Percentiles rank a stretch among this genome's conserved stretches.
These are phyloP conservation scores for Cydia amplana DNA, from an alignment of 1,140 invertebrate species.

Conservation along the genomic window DNA sequence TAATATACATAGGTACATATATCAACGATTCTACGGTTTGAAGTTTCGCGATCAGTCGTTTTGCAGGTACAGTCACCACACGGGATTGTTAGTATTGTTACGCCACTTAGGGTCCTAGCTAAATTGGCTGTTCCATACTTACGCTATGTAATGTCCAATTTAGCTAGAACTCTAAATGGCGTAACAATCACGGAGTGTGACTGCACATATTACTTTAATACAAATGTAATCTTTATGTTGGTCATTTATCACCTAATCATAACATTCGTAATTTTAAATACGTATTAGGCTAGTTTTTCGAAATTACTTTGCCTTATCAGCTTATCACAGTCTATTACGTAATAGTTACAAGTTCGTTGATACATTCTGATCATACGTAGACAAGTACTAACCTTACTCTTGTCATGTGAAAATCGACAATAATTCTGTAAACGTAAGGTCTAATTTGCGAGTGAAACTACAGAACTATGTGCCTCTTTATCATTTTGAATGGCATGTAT, in stretches of 20 bases:
- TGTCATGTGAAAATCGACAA: neutral
- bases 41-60: too few relatives aligned
- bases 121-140: too few relatives aligned
- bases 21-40: too few relatives aligned
- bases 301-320: neutral
- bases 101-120: too few relatives aligned
- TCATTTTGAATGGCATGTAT: neutral
- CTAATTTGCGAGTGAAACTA: neutral
- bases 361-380: conserved; percentile 1
- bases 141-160: too few relatives aligned
- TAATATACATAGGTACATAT: too few relatives aligned
- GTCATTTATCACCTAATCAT: too few relatives aligned
- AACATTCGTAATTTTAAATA: neutral
- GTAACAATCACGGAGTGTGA: too few relatives aligned
- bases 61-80: too few relatives aligned
- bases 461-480: neutral
- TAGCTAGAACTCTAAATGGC: too few relatives aligned
- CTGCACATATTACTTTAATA: too few relatives aligned
- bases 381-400: neutral
- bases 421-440: neutral
- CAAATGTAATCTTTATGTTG: neutral
- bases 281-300: neutral
- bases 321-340: neutral
- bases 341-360: neutral
- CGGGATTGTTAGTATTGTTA: too few relatives aligned